Evolutionary conservation across 2,888 invertebrate genomes (phyloP), one percentile per base, ranked within the genome.

Genomic region (Lacanobia wlatinum): DNA sequence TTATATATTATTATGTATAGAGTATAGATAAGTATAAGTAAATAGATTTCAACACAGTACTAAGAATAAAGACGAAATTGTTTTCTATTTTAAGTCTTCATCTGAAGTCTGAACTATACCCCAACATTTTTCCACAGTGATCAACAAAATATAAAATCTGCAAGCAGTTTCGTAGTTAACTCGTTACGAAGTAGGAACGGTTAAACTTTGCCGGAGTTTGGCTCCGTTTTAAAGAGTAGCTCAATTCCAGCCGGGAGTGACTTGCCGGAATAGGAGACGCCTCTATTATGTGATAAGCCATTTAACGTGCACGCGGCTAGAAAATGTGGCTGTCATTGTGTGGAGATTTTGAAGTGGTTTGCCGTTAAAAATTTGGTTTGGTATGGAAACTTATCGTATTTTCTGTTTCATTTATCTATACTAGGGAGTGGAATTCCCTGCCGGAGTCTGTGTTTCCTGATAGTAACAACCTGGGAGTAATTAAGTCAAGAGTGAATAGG

Each of bases 191-290:
- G 61, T 55, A 50, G 46, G 28, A 76, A 66, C 70, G 16, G 55
- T 62, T 75, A 63, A 80, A 76, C 55, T 78, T 80, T 2, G 34
- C 16, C 18, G 10, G 50, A 76, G 66, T 80, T 80, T 40, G n/a
- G 62, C 58, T 34, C 18, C 14, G 14, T 55, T 67, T 69, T 73
- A 43, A 66, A 58, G 40, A 53, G 62, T 34, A 46, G 62, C 69
- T 40, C 48, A 55, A 69, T 80, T 75, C 12, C 21, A 16, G 28
- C 18, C 40, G 38, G 1, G 43, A 65, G 65, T 73, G 60, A 65
- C 76, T 72, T 6, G 62, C 34, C 10, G 21, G 52, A 63, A 77
- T 50, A 61, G 9, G 76, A 58, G 48, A 61, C 21, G 40, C 34
- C 40, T 77, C n/a, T 56, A 77, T 77, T 75, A 75, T 43, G 43